These are phyloP conservation scores for Zeuzera pyrina DNA, from an alignment of 2,888 invertebrate species.

Conservation along the genomic window DNA sequence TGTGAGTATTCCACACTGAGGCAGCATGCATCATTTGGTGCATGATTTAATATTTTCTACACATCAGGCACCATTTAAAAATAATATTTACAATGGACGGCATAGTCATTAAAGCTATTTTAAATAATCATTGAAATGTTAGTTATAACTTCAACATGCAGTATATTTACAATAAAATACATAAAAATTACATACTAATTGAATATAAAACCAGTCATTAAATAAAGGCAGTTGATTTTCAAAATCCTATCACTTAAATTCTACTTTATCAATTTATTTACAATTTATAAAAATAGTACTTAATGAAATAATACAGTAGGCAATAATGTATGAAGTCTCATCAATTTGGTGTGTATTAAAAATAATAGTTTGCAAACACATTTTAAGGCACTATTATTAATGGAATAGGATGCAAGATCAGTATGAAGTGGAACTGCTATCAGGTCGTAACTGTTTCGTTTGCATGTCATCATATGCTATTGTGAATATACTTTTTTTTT, in stretches of 20 bases:
- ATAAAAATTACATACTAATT: conserved; percentile 32
- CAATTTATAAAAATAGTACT: conserved; percentile 8
- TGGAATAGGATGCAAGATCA: conserved; percentile 17
- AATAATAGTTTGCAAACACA: conserved; percentile 4
- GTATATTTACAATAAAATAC: conserved; percentile 32
- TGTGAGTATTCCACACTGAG: conserved; percentile 49
- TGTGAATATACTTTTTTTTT: conserved; percentile 94
- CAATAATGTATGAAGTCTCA: conserved; percentile 26
- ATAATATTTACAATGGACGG: conserved; percentile 55
- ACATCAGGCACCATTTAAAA: conserved; percentile 19
- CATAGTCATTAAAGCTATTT: conserved; percentile 40
- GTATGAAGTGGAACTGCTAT: conserved; percentile 83
- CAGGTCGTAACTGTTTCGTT: conserved; percentile 85
- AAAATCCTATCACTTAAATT: conserved; percentile 18
- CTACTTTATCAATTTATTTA: conserved; percentile 6
- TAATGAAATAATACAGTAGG: conserved; percentile 21
- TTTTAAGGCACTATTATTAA: conserved; percentile 38
- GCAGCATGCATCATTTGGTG: conserved; percentile 42
- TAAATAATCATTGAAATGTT: conserved; percentile 44
- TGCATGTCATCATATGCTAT: conserved; percentile 94
- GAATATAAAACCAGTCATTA: conserved; percentile 48
- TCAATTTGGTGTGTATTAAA: conserved; percentile 13
- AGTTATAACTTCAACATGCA: conserved; percentile 23
- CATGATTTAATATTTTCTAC: conserved; percentile 2
- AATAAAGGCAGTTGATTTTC: conserved; percentile 52